Conservation (phyloP, 2,113 vertebrate genomes). For the Pteruthius melanotis region DNA sequence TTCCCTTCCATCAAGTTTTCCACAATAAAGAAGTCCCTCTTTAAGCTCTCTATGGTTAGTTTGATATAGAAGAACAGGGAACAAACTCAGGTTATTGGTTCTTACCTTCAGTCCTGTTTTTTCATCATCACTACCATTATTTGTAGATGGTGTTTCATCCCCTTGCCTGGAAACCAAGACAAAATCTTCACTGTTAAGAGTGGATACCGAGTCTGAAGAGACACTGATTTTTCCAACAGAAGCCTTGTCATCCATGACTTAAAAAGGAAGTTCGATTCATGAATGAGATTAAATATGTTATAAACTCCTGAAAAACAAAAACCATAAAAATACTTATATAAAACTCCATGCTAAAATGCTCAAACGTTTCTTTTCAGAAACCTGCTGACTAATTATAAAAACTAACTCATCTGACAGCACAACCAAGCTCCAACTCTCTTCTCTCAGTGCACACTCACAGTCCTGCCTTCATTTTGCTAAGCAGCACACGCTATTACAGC, state of each 20-base stretch:
- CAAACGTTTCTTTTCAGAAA: slow-evolving; percentile 21
- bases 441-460: not conserved
- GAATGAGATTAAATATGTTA: slow-evolving; percentile 88
- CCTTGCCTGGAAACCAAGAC: slow-evolving; percentile 98
- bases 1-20: slow-evolving; percentile 27
- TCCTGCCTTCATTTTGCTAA: not conserved
- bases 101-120: slow-evolving; percentile 99
- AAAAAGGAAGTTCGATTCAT: slow-evolving; percentile 91
- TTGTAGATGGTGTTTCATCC: slow-evolving; percentile 96
- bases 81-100: slow-evolving; percentile 45
- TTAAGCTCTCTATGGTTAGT: slow-evolving; percentile 30
- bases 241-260: slow-evolving; percentile 99
- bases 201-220: slow-evolving; percentile 98
- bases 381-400: not conserved
- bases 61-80: slow-evolving; percentile 46
- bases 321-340: slow-evolving; percentile 74
- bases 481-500: not conserved
- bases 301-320: slow-evolving; percentile 91
- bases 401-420: not conserved
- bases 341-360: slow-evolving; percentile 53
- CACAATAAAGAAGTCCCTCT: slow-evolving; percentile 38
- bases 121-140: slow-evolving; percentile 99
- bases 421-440: not conserved
- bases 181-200: slow-evolving; percentile 99
- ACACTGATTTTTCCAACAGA: slow-evolving; percentile 99